Evolutionary conservation across 2,113 vertebrate species (phyloP).

Genomic region (Peromyscus californicus): DNA sequence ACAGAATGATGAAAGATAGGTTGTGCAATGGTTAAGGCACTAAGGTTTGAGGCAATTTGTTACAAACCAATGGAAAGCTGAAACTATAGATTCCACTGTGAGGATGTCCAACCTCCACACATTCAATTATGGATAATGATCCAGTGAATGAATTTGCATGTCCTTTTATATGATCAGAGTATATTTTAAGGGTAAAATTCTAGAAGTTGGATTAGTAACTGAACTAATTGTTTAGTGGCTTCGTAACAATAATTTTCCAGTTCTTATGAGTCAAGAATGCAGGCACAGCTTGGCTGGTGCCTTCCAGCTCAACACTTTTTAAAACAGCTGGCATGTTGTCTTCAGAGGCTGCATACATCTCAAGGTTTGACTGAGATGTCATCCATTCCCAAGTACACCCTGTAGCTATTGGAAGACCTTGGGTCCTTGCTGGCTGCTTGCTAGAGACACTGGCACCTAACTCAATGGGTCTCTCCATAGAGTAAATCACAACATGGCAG

Average conservation of each 20-base stretch:
- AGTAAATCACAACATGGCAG: neutral
- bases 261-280: neutral
- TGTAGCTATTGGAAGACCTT: neutral
- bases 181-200: neutral
- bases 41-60: neutral
- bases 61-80: neutral
- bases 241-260: neutral
- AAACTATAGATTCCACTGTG: neutral
- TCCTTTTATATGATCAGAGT: neutral
- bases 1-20: neutral
- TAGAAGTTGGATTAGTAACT: neutral
- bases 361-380: neutral
- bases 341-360: neutral
- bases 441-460: neutral
- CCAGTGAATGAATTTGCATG: neutral
- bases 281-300: neutral
- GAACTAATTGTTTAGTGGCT: neutral
- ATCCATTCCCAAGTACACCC: neutral
- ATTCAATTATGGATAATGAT: neutral
- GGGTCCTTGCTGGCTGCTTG: neutral
- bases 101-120: neutral
- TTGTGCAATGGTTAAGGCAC: neutral
- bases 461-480: neutral
- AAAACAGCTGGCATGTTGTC: neutral
- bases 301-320: neutral